Evolutionary conservation across 2,797 vertebrate species (phyloP).

Genomic region (Oceanodroma leucorhoa): DNA sequence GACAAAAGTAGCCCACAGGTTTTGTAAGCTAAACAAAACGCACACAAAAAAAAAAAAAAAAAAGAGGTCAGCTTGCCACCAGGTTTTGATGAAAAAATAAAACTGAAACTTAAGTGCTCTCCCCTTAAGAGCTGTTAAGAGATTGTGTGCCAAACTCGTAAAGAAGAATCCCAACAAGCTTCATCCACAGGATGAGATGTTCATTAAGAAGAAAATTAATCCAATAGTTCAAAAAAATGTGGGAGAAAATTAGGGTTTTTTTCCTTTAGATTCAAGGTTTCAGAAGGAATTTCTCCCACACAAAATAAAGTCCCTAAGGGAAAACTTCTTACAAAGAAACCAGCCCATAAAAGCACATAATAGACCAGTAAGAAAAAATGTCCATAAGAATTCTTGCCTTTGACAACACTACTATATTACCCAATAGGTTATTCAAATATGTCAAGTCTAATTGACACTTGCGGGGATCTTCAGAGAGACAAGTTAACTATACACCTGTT

Average conservation of each 20-base stretch:
- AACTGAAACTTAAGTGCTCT: not conserved
- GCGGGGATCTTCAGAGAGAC: not conserved
- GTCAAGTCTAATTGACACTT: not conserved
- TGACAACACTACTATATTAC: not conserved
- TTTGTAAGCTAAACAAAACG: not conserved
- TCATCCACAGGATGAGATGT: not conserved
- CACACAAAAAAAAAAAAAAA: not conserved
- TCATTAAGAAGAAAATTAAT: not conserved
- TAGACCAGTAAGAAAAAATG: not conserved
- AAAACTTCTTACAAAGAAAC: not conserved
- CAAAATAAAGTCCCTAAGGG: not conserved
- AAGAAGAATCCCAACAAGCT: not conserved
- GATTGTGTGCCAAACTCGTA: not conserved
- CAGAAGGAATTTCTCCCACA: not conserved
- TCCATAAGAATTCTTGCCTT: not conserved
- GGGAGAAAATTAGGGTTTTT: not conserved
- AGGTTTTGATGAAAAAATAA: not conserved
- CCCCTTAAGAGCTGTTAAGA: not conserved
- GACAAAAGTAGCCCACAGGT: not conserved
- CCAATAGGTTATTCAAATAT: not conserved
- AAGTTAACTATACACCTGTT: not conserved
- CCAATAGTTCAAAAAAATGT: not conserved
- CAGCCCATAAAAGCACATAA: not conserved
- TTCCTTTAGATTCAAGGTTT: not conserved
- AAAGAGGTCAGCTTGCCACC: not conserved